phyloP scores from a whole-genome alignment of 2,888 invertebrate species.

The Cataglyphis rosenhaueri region DNA sequence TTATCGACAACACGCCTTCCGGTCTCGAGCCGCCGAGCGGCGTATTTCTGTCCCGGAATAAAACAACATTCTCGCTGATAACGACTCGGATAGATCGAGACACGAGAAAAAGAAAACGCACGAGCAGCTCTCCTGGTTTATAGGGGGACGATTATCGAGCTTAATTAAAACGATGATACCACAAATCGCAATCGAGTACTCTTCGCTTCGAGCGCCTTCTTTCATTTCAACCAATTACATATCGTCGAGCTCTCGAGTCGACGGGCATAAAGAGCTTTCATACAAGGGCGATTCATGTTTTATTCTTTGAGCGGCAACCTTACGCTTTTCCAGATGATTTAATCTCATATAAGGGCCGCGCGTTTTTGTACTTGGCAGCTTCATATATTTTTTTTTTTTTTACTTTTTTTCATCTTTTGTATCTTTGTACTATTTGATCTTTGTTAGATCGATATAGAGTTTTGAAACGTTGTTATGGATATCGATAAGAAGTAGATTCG shows the following conservation, averaged over 20 bases:
- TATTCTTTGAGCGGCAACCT: slow-evolving; percentile 67
- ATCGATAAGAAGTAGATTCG: neutral
- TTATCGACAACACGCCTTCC: slow-evolving; percentile 56
- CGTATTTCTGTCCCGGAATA: slow-evolving; percentile 32
- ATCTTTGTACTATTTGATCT: neutral
- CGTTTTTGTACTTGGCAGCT: neutral
- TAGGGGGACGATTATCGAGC: slow-evolving; percentile 60
- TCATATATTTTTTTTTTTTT: slow-evolving; percentile 15
- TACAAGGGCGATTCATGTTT: slow-evolving; percentile 68
- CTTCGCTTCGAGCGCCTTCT: slow-evolving; percentile 71
- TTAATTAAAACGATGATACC: slow-evolving; percentile 75
- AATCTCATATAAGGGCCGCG: slow-evolving; percentile 8
- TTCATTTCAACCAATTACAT: slow-evolving; percentile 74
- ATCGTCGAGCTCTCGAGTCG: slow-evolving; percentile 63
- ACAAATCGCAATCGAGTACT: slow-evolving; percentile 72
- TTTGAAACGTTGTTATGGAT: neutral
- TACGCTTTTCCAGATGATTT: slow-evolving; percentile 63
- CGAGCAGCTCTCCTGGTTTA: slow-evolving; percentile 50
- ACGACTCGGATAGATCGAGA: slow-evolving; percentile 33
- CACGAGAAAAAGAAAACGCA: slow-evolving; percentile 58
- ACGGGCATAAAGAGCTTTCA: slow-evolving; percentile 57
- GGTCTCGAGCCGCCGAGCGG: neutral
- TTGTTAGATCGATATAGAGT: neutral
- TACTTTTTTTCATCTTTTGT: neutral
- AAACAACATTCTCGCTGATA: slow-evolving; percentile 25